These are phyloP conservation scores for Otocyon megalotis DNA, from an alignment of 2,113 vertebrate species.

Conservation along the genomic window DNA sequence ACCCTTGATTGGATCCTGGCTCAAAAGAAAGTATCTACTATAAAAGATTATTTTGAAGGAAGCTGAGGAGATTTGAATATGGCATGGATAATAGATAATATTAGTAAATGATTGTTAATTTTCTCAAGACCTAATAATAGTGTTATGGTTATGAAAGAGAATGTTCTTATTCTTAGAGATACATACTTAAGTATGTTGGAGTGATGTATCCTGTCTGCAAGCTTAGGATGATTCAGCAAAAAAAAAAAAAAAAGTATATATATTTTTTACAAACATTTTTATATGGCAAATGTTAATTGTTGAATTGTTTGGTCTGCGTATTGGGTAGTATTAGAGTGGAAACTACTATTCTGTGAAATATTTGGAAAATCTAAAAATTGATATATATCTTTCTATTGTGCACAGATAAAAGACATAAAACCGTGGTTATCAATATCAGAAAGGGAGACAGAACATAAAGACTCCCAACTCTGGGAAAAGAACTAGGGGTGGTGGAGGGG, in stretches of 20 bases:
- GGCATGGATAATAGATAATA: background rate
- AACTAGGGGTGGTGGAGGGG: too few relatives aligned
- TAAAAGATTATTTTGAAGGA: background rate
- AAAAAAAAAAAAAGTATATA: background rate
- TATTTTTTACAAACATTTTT: background rate
- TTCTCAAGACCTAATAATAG: background rate
- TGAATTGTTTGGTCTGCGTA: background rate
- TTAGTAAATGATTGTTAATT: background rate
- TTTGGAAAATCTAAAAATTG: conserved; percentile 40
- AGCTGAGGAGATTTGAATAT: background rate
- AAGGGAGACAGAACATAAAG: too few relatives aligned
- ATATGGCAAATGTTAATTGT: background rate
- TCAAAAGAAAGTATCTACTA: background rate
- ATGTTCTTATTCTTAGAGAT: background rate
- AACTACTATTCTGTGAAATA: background rate
- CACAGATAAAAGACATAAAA: conserved; percentile 88
- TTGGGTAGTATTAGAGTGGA: background rate
- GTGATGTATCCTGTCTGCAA: background rate
- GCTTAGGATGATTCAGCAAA: background rate
- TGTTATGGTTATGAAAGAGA: background rate
- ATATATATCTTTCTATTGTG: conserved; percentile 91
- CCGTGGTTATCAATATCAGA: background rate
- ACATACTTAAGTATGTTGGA: background rate
- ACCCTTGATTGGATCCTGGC: background rate
- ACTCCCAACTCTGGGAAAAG: too few relatives aligned